phyloP scores from a whole-genome alignment of 2,113 vertebrate genomes.

The Charadrius vociferus region DNA sequence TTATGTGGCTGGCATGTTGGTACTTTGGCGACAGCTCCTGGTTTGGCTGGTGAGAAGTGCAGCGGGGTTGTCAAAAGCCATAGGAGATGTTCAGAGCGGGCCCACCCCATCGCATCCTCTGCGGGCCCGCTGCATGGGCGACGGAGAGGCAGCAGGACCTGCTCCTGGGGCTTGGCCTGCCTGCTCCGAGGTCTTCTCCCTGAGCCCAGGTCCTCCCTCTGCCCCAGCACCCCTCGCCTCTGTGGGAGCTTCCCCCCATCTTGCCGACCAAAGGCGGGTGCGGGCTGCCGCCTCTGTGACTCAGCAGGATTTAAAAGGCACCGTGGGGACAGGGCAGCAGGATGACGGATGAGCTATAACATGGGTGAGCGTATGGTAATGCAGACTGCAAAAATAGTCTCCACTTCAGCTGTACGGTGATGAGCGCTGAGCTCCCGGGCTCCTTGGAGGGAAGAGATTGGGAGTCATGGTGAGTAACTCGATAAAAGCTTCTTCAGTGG shows the following conservation, averaged over 20 bases:
- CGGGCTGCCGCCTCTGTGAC: neutral
- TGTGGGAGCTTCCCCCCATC: neutral
- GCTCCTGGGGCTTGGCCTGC: neutral
- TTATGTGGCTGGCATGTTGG: neutral
- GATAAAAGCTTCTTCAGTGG: slow-evolving; percentile 58
- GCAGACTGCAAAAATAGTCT: slow-evolving; percentile 40
- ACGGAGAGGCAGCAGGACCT: neutral
- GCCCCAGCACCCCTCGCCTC: fast-evolving
- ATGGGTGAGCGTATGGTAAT: slow-evolving; percentile 4
- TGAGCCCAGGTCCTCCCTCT: neutral
- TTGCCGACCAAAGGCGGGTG: neutral
- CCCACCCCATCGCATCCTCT: neutral
- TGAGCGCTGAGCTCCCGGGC: neutral
- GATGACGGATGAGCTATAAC: neutral
- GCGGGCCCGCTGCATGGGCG: fast-evolving
- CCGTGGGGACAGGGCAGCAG: neutral
- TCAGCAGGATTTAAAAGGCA: slow-evolving; percentile 25
- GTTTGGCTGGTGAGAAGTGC: neutral
- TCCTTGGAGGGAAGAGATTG: slow-evolving; percentile 55
- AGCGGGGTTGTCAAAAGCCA: neutral
- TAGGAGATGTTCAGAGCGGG: neutral
- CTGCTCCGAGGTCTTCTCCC: neutral
- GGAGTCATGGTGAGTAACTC: slow-evolving; percentile 62
- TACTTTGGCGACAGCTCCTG: fast-evolving
- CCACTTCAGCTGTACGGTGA: neutral